Percentiles rank a stretch among this genome's conserved stretches.
Conservation (phyloP, 2,888 invertebrate species). For the Neria commutata region DNA sequence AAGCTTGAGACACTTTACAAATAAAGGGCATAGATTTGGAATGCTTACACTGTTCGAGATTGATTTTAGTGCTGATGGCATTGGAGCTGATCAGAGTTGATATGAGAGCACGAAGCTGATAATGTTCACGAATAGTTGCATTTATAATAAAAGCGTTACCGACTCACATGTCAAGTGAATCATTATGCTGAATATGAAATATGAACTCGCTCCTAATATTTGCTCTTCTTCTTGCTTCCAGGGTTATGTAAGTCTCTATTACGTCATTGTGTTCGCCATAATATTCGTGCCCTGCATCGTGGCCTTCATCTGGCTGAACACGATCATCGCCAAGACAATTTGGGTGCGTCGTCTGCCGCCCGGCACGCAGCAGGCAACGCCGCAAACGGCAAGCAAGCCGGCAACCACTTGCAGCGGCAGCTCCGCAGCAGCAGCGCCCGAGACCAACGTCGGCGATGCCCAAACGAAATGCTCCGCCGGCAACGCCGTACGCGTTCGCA, state of each 20-base stretch:
- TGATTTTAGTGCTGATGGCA: too few relatives aligned
- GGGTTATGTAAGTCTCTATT: conserved; percentile 47
- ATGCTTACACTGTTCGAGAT: too few relatives aligned
- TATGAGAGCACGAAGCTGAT: too few relatives aligned
- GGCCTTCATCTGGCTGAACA: conserved; percentile 64
- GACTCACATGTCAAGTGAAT: too few relatives aligned
- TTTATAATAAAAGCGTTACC: too few relatives aligned
- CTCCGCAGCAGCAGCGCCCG: background rate
- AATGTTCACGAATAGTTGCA: too few relatives aligned
- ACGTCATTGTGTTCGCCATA: conserved; percentile 53
- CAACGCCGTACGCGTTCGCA: too few relatives aligned
- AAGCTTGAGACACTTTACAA: too few relatives aligned
- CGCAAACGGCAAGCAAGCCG: conserved; percentile 5
- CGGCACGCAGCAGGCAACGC: background rate
- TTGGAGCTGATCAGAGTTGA: too few relatives aligned
- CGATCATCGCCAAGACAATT: conserved; percentile 63
- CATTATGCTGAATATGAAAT: too few relatives aligned
- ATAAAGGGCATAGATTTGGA: too few relatives aligned
- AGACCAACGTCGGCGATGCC: background rate
- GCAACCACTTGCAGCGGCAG: background rate
- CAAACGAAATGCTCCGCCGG: background rate
- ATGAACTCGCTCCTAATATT: too few relatives aligned
- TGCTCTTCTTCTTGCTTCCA: conserved; percentile 27
- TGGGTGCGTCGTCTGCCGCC: conserved; percentile 61
- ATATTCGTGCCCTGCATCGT: conserved; percentile 63